These are phyloP conservation scores for Eulithis testata DNA, from an alignment of 2,888 invertebrate genomes.

Conservation along the genomic window DNA sequence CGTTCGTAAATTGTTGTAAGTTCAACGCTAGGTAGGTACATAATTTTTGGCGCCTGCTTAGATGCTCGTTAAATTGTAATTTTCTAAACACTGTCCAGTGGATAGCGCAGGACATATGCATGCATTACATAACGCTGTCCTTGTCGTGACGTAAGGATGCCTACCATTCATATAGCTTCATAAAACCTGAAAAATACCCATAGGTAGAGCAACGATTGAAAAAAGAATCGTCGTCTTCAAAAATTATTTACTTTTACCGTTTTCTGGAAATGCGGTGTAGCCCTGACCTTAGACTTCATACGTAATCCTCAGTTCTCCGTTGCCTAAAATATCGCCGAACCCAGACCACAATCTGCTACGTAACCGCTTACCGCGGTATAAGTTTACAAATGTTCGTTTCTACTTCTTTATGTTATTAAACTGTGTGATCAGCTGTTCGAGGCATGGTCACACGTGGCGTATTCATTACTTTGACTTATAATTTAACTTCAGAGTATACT, in stretches of 20 bases:
- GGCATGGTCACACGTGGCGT: background rate
- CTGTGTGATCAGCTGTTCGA: constrained; percentile 13
- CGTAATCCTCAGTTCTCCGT: constrained; percentile 24
- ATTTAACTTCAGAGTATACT: too few relatives aligned
- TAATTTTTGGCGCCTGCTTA: constrained; percentile 15
- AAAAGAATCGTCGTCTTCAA: background rate
- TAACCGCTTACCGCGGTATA: constrained; percentile 1
- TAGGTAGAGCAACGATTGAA: background rate
- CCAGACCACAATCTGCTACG: constrained; percentile 1
- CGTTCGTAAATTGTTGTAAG: constrained; percentile 3
- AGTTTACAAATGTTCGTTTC: background rate
- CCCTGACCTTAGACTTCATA: constrained; percentile 33
- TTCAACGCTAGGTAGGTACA: constrained; percentile 14
- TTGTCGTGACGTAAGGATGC: constrained; percentile 69
- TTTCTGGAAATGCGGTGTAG: constrained; percentile 8
- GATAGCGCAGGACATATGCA: constrained; percentile 41
- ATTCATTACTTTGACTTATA: too few relatives aligned
- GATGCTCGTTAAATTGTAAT: constrained; percentile 14
- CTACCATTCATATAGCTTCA: constrained; percentile 28
- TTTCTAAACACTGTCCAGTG: constrained; percentile 20
- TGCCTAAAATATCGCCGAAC: constrained; percentile 17
- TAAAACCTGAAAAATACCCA: background rate
- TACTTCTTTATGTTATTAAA: constrained; percentile 4
- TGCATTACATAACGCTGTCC: constrained; percentile 70
- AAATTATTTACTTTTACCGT: background rate